These are phyloP conservation scores for Oscheius sp. DNA, from an alignment of 2,888 invertebrate species.

Conservation along the genomic window DNA sequence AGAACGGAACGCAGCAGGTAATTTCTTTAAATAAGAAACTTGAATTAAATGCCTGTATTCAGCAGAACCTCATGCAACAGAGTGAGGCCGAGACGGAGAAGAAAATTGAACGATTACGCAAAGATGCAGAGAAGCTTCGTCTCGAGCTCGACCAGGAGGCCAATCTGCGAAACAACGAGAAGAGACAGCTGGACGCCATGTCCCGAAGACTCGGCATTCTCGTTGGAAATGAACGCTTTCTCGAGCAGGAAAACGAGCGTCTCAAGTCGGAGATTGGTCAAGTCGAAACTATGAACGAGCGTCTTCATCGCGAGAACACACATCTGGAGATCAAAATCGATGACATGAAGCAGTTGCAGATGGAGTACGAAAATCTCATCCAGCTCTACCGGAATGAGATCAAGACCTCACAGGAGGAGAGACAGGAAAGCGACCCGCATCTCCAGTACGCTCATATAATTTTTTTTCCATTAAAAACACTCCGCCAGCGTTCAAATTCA, in stretches of 20 bases:
- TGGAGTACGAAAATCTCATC: slow-evolving; percentile 20
- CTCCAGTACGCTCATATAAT: slow-evolving; percentile 10
- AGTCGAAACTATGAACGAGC: slow-evolving; percentile 29
- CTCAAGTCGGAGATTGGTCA: slow-evolving; percentile 38
- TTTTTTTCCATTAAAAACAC: not conserved
- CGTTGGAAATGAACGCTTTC: slow-evolving; percentile 45
- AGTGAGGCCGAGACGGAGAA: slow-evolving; percentile 83
- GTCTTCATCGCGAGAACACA: slow-evolving; percentile 23
- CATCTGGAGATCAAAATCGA: slow-evolving; percentile 27
- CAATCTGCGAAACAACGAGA: slow-evolving; percentile 43
- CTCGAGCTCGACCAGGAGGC: slow-evolving; percentile 49
- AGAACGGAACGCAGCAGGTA: slow-evolving; percentile 51
- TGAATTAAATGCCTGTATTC: no score
- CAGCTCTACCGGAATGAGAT: slow-evolving; percentile 27
- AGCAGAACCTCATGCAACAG: slow-evolving; percentile 43
- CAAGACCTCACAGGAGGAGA: slow-evolving; percentile 29
- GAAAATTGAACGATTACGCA: slow-evolving; percentile 80
- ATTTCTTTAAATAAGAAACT: no score
- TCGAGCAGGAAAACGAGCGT: slow-evolving; percentile 40
- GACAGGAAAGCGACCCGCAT: slow-evolving; percentile 32
- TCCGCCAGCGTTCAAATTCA: no score
- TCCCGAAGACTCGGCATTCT: slow-evolving; percentile 45
- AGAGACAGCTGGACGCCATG: slow-evolving; percentile 45
- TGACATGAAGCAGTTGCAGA: not conserved
- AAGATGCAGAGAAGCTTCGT: slow-evolving; percentile 45